Evolutionary conservation across 2,113 vertebrate species (phyloP), one percentile per base, ranked within the genome.

Genomic region (Eupsittula cactorum): DNA sequence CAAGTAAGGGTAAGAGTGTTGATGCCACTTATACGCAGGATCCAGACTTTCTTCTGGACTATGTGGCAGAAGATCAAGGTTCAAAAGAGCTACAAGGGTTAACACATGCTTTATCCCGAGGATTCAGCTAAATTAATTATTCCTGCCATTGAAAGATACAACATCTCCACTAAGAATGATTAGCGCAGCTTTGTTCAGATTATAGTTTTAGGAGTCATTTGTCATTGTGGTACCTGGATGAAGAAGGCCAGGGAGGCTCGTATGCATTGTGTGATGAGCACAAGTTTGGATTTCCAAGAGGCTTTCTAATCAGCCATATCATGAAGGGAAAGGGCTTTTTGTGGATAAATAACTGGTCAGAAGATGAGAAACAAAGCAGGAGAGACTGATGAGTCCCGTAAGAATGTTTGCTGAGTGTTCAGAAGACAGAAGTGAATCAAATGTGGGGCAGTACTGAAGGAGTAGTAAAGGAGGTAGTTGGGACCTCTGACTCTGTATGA

Each of bases 1-100:
- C 24, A 50, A 41, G 25, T 25, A 27, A 37, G 49, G 57, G 10
- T 24, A 39, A 47, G 0, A 1, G 42, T 5, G 3, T 69, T 0
- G 5, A 39, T 46, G 59, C 17, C 28, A 76, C 21, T 28, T 21
- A 0, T 1, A 2, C 16, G 21, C 65, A 67, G n/a, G 27, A 81
- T 35, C 21, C 53, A 35, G 37, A 13, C 28, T 67, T 83, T 65
- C 16, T 47, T 88, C 44, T 53, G 10, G 50, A 33, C 29, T 23
- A 1, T 16, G 13, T 21, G 20, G 53, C 60, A 70, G 25, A 41
- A 64, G 28, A 91, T n/a, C 7, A 23, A 81, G 39, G 39, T n/a
- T 27, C 5, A 37, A 57, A 88, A 71, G 31, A 47, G 25, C 44
- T 75, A n/a, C 3, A 6, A 53, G 35, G 16, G 27, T 62, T 57